Evolutionary conservation across 2,888 invertebrate species (phyloP).

Genomic region (Hipparchia semele): DNA sequence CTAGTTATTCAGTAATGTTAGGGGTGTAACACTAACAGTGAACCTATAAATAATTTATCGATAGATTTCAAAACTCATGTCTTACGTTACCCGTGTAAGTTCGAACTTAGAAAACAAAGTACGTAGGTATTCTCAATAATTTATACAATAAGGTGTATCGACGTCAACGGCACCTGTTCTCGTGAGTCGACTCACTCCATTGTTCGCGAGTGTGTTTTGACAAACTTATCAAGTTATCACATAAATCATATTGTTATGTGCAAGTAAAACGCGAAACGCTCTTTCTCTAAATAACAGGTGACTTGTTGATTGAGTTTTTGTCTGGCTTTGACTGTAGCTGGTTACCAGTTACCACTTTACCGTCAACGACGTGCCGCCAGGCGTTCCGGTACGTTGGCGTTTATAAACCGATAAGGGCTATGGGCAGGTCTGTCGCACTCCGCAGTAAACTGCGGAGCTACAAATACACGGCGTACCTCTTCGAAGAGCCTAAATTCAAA

Average conservation of each 20-base stretch:
- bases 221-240: conserved; percentile 52
- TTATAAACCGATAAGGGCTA: too few relatives aligned
- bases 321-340: too few relatives aligned
- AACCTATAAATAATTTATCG: background rate
- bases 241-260: conserved; percentile 33
- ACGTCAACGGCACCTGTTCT: conserved; percentile 36
- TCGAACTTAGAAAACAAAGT: conserved; percentile 27
- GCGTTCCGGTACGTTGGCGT: too few relatives aligned
- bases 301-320: background rate
- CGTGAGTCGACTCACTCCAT: conserved; percentile 41
- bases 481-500: too few relatives aligned
- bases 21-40: background rate
- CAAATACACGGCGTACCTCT: too few relatives aligned
- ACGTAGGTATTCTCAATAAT: conserved; percentile 33
- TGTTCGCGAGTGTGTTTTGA: conserved; percentile 47
- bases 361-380: background rate
- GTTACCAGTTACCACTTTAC: background rate
- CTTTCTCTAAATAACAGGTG: background rate
- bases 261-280: conserved; percentile 5
- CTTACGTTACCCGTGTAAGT: conserved; percentile 9
- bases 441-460: too few relatives aligned
- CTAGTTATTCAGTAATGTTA: too few relatives aligned
- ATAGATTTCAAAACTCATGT: background rate
- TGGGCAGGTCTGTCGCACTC: too few relatives aligned
- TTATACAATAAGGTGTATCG: conserved; percentile 36